Evolutionary conservation across 2,113 vertebrate species (phyloP).

Genomic region (Chiloscyllium plagiosum): DNA sequence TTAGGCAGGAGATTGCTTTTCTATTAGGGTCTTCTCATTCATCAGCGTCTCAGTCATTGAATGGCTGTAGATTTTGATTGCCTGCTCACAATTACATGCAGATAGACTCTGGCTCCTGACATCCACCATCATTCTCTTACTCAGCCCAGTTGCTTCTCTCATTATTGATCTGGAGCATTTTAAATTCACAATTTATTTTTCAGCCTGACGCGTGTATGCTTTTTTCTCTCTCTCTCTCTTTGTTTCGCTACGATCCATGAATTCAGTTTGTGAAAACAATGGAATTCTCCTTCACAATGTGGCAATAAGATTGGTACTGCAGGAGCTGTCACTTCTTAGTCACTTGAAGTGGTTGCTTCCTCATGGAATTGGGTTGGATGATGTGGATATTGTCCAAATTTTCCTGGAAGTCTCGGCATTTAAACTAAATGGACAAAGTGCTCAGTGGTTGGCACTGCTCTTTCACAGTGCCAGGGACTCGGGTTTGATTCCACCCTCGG

Average conservation of each 20-base stretch:
- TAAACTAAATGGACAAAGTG: background rate
- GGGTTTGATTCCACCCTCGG: no score
- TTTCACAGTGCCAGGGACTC: no score
- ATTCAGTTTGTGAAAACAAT: background rate
- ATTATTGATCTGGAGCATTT: background rate
- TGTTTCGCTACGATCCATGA: background rate
- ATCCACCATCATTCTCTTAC: background rate
- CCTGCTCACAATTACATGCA: background rate
- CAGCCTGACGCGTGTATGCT: background rate
- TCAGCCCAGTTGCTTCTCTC: background rate
- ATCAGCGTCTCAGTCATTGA: background rate
- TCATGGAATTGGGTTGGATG: no score
- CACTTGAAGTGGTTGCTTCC: background rate
- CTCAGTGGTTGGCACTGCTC: background rate
- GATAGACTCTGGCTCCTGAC: background rate
- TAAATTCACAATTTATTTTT: background rate
- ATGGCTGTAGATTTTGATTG: background rate
- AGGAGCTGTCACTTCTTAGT: background rate
- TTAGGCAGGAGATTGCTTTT: slow-evolving; percentile 27
- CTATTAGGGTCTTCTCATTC: slow-evolving; percentile 25
- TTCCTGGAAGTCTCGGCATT: background rate
- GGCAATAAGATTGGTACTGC: no score
- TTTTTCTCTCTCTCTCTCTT: background rate
- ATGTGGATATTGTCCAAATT: background rate
- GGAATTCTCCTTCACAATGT: background rate